These are phyloP conservation scores for Lophotis ruficrista DNA, from an alignment of 2,113 vertebrate species.

Conservation along the genomic window DNA sequence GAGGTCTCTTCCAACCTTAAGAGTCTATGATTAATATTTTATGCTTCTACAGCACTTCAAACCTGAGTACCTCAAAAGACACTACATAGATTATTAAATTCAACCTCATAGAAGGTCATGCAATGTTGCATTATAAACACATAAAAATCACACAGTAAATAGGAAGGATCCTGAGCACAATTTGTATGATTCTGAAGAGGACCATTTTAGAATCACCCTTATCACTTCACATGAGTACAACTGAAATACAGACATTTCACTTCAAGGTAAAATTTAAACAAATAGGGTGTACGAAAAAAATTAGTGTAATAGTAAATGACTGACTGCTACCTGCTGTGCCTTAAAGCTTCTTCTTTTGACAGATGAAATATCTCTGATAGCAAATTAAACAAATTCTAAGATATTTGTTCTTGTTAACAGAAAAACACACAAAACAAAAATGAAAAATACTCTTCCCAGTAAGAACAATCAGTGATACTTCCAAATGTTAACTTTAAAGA, in stretches of 20 bases:
- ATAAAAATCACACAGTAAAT: background rate
- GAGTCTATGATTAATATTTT: background rate
- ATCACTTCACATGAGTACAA: background rate
- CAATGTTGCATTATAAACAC: background rate
- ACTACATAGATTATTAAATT: background rate
- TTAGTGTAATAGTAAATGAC: background rate
- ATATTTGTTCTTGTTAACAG: background rate
- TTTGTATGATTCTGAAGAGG: background rate
- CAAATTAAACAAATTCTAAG: background rate
- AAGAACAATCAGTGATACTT: background rate
- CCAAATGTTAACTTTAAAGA: background rate
- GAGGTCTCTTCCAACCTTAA: too few species aligned
- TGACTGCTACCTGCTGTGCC: conserved; percentile 37
- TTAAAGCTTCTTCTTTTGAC: background rate
- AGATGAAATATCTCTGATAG: background rate
- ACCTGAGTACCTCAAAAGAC: background rate
- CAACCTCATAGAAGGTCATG: background rate
- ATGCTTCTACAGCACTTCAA: background rate
- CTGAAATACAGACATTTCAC: background rate
- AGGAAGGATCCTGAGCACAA: background rate
- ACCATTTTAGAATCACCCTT: background rate
- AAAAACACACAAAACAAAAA: background rate
- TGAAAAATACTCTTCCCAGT: background rate
- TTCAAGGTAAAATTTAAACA: background rate
- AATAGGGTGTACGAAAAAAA: background rate